These are phyloP conservation scores for Exephanes ischioxanthus DNA, from an alignment of 2,888 invertebrate genomes.

Conservation along the genomic window DNA sequence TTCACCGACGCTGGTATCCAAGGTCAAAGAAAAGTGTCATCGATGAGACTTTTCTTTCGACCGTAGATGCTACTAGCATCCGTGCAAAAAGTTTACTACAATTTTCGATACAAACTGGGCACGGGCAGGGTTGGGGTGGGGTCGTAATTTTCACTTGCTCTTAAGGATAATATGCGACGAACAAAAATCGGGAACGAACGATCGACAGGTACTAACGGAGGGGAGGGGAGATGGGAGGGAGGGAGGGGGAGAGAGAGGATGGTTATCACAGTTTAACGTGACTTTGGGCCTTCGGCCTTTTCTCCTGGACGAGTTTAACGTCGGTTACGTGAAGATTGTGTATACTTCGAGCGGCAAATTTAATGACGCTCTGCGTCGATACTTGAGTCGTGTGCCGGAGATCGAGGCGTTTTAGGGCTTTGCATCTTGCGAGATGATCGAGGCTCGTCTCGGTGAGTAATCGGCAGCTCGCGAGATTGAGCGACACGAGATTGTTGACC, in stretches of 20 bases:
- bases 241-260: neutral
- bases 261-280: constrained; percentile 55
- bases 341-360: constrained; percentile 93
- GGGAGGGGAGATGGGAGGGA: no score
- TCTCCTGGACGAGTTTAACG: constrained; percentile 90
- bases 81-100: no score
- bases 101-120: neutral
- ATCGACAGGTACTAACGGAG: constrained; percentile 5
- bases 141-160: neutral
- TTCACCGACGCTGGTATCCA: no score
- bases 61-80: no score
- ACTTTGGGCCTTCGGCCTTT: constrained; percentile 74
- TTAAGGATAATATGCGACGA: no score
- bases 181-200: neutral
- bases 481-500: constrained; percentile 88
- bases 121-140: neutral
- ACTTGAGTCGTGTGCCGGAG: constrained; percentile 93
- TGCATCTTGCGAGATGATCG: constrained; percentile 92
- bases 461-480: constrained; percentile 94
- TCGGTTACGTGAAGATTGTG: constrained; percentile 93
- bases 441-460: constrained; percentile 93
- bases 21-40: no score
- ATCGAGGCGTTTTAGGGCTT: constrained; percentile 90
- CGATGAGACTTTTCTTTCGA: no score
- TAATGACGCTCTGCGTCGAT: constrained; percentile 93